These are phyloP conservation scores for Tenthredo mesomela DNA, from an alignment of 2,888 invertebrate genomes.

Conservation along the genomic window DNA sequence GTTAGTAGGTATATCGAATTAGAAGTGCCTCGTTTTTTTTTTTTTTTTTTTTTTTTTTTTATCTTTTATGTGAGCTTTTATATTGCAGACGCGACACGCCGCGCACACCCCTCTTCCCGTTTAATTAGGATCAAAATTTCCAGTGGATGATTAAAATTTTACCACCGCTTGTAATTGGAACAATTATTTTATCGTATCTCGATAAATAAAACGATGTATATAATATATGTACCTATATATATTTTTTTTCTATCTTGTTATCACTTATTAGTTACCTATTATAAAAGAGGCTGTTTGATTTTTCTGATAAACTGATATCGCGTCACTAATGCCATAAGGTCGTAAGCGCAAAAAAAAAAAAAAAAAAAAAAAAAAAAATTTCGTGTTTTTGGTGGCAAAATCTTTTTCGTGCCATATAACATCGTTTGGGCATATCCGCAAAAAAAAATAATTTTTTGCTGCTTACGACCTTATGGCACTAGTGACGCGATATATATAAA, in stretches of 20 bases:
- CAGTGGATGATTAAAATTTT: slow-evolving; percentile 6
- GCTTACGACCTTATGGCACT: too few relatives aligned
- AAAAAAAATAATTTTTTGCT: too few relatives aligned
- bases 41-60: too few relatives aligned
- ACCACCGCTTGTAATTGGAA: not conserved
- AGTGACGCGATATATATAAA: too few relatives aligned
- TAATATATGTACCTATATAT: not conserved
- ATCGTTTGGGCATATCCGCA: too few relatives aligned
- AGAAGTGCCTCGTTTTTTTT: not conserved
- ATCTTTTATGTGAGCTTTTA: not conserved
- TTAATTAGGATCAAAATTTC: slow-evolving; percentile 4
- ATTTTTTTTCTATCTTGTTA: not conserved
- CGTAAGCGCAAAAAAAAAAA: too few relatives aligned
- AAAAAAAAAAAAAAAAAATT: too few relatives aligned
- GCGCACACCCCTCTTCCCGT: not conserved
- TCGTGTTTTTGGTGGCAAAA: too few relatives aligned
- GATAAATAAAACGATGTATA: not conserved
- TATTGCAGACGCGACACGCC: not conserved
- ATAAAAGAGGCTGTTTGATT: not conserved
- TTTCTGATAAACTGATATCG: not conserved
- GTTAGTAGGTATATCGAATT: not conserved
- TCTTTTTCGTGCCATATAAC: too few relatives aligned
- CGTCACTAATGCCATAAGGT: too few relatives aligned
- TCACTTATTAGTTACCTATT: not conserved
- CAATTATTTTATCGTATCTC: slow-evolving; percentile 13